phyloP scores from a whole-genome alignment of 2,113 vertebrate genomes.

The Cololabis saira region DNA sequence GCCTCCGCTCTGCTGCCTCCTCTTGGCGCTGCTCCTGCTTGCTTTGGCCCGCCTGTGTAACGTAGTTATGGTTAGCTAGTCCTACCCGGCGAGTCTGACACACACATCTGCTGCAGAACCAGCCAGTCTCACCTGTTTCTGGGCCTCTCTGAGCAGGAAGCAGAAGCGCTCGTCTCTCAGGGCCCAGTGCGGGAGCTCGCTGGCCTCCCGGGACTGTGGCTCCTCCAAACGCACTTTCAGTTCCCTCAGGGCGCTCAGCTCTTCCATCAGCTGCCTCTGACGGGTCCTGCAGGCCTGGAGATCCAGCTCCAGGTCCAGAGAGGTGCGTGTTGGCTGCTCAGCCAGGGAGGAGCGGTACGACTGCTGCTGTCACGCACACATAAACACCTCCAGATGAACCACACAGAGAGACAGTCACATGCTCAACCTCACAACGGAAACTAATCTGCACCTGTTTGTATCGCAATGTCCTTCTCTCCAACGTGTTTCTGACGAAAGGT shows the following conservation, averaged over 20 bases:
- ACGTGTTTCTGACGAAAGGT: constrained; percentile 92
- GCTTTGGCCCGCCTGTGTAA: constrained; percentile 88
- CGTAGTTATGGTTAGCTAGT: not conserved
- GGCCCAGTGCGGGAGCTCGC: constrained; percentile 91
- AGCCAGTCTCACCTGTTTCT: constrained; percentile 87
- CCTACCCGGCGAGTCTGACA: not conserved
- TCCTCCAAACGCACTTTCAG: constrained; percentile 94
- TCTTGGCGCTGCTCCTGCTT: constrained; percentile 94
- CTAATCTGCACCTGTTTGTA: constrained; percentile 96
- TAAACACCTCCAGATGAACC: not conserved
- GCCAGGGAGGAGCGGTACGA: constrained; percentile 92
- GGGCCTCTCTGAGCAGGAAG: constrained; percentile 91
- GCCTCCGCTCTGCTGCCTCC: constrained; percentile 92
- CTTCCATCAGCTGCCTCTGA: constrained; percentile 94
- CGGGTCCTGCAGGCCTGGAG: constrained; percentile 97
- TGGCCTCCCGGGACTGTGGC: constrained; percentile 83
- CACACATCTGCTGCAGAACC: fast-evolving
- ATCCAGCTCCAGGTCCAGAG: constrained; percentile 99
- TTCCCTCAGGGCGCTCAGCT: constrained; percentile 90
- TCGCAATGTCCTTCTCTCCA: constrained; percentile 92
- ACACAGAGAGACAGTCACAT: not conserved
- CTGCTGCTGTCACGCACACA: constrained; percentile 76
- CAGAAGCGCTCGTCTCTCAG: constrained; percentile 93
- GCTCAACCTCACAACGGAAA: too few species aligned
- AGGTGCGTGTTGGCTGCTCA: constrained; percentile 93